These are phyloP conservation scores for Sitta europaea DNA, from an alignment of 2,113 vertebrate genomes.

Conservation along the genomic window DNA sequence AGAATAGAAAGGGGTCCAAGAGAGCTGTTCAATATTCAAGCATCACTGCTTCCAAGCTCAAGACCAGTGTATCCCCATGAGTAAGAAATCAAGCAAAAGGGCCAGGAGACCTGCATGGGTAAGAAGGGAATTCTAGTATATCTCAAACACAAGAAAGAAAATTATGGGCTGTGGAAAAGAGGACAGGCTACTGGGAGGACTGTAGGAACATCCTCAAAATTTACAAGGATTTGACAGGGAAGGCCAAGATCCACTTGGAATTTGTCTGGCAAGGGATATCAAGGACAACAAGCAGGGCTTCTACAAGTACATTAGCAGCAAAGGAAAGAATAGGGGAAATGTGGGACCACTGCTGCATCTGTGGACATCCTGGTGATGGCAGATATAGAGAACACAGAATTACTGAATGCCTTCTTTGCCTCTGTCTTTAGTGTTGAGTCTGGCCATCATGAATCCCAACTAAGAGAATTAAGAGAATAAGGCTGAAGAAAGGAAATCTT, in stretches of 20 bases:
- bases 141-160: background rate
- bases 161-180: background rate
- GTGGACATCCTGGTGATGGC: background rate
- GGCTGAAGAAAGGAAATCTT: background rate
- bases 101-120: background rate
- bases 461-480: background rate
- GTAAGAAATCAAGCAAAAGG: background rate
- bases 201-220: background rate
- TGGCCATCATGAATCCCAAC: background rate
- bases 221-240: background rate
- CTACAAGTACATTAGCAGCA: background rate
- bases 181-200: background rate
- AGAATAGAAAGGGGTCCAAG: background rate
- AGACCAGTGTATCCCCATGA: background rate
- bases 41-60: background rate
- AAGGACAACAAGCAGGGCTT: background rate
- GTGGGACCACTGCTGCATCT: background rate
- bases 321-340: background rate
- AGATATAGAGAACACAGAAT: background rate
- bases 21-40: background rate
- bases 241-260: background rate
- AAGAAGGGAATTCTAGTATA: background rate
- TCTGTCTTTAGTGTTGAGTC: background rate
- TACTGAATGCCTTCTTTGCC: background rate
- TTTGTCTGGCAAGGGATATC: background rate